A percentile compares a stretch with the other conserved stretches of the same genome.
These are phyloP conservation scores for Cherax quadricarinatus DNA, from an alignment of 1,140 invertebrate species.

Conservation along the genomic window DNA sequence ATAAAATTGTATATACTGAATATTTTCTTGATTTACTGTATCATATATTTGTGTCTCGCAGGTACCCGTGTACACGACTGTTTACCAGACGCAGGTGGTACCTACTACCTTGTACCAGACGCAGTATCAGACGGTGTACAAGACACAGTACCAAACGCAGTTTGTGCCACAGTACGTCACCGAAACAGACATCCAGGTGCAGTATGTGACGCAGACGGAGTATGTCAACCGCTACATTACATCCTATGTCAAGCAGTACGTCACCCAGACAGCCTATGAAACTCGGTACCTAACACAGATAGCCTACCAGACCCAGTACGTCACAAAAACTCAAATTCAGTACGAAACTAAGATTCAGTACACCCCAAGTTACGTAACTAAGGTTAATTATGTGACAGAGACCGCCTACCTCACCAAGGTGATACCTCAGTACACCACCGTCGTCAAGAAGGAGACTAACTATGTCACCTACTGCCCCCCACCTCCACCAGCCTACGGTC, in stretches of 20 bases:
- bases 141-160: not conserved
- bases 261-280: not conserved
- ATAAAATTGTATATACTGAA: not conserved
- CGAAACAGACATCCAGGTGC: slow-evolving; percentile 6
- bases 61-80: slow-evolving; percentile 38
- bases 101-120: slow-evolving; percentile 44
- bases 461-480: slow-evolving; percentile 36
- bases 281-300: slow-evolving; percentile 22
- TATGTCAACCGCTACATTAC: not conserved
- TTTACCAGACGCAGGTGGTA: slow-evolving; percentile 16
- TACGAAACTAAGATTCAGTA: slow-evolving; percentile 32
- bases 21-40: not conserved
- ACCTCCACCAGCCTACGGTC: not conserved
- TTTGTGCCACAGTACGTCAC: slow-evolving; percentile 39
- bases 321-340: slow-evolving; percentile 31
- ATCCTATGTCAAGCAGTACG: not conserved
- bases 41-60: not conserved
- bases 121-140: not conserved
- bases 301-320: slow-evolving; percentile 17
- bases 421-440: slow-evolving; percentile 30
- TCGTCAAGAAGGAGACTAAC: slow-evolving; percentile 5
- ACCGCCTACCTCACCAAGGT: slow-evolving; percentile 6
- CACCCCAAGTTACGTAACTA: slow-evolving; percentile 18
- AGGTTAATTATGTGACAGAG: not conserved
- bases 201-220: slow-evolving; percentile 17